These are phyloP conservation scores for Verasper variegatus DNA, from an alignment of 2,113 vertebrate species.

Conservation along the genomic window DNA sequence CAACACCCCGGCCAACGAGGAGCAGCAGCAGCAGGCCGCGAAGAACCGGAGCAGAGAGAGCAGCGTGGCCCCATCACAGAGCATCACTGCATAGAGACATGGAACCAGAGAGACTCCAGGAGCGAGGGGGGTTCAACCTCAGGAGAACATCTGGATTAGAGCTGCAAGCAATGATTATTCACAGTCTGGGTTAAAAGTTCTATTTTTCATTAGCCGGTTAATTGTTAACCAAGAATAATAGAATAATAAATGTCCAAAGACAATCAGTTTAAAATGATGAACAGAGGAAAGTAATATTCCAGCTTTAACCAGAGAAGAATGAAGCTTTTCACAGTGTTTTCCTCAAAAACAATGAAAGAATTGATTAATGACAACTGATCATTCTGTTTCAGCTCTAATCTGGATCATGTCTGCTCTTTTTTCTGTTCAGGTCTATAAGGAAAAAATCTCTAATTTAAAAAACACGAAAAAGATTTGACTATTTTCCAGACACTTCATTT, in stretches of 20 bases:
- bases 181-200: not conserved
- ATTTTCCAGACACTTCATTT: too few species aligned
- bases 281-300: not conserved
- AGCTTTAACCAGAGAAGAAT: not conserved
- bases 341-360: not conserved
- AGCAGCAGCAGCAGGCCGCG: conserved; percentile 42
- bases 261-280: not conserved
- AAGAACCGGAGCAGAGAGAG: conserved; percentile 69
- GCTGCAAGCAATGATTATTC: not conserved
- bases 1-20: conserved; percentile 74
- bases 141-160: conserved; percentile 41
- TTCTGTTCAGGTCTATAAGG: not conserved
- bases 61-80: conserved; percentile 64
- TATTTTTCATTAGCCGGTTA: too few species aligned
- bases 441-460: too few species aligned
- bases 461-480: too few species aligned
- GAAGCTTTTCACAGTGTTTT: not conserved
- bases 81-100: conserved; percentile 23
- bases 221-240: not conserved
- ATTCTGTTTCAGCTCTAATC: not conserved
- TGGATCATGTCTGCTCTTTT: conserved; percentile 35
- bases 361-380: not conserved
- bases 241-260: not conserved
- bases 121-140: conserved; percentile 24
- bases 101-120: conserved; percentile 1